Conservation (phyloP, 2,888 invertebrate genomes). For the Epicampocera succincta region DNA sequence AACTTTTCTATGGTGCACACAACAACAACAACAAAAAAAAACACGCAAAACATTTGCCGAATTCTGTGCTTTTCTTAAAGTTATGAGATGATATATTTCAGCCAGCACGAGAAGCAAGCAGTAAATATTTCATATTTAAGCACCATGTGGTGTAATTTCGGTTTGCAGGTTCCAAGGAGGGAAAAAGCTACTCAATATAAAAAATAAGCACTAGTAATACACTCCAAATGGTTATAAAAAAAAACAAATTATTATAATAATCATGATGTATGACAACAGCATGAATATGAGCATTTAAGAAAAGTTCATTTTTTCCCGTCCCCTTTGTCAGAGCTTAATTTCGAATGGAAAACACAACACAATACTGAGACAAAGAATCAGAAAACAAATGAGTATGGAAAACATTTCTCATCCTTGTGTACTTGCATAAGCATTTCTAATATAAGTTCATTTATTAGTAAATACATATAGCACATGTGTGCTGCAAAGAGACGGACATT, state of each 20-base stretch:
- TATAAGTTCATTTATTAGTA: constrained; percentile 50
- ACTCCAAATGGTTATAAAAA: constrained; percentile 61
- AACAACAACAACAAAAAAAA: neutral
- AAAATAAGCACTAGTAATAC: constrained; percentile 37
- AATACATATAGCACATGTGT: neutral
- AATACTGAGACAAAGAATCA: neutral
- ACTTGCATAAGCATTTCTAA: constrained; percentile 52
- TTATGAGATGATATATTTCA: constrained; percentile 5
- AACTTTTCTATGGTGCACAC: constrained; percentile 18
- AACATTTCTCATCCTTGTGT: constrained; percentile 11
- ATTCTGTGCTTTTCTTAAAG: neutral
- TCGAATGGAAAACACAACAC: neutral
- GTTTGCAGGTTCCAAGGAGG: constrained; percentile 4
- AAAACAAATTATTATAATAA: constrained; percentile 67
- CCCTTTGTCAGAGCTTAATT: neutral
- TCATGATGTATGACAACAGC: constrained; percentile 64
- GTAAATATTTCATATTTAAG: constrained; percentile 45
- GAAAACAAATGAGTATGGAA: constrained; percentile 15
- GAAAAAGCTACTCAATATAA: constrained; percentile 14
- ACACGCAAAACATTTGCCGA: constrained; percentile 13
- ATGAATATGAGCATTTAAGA: constrained; percentile 50
- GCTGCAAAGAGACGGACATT: neutral
- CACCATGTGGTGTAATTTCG: constrained; percentile 41
- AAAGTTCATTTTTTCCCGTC: constrained; percentile 4
- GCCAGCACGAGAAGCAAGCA: neutral